Percentiles rank a stretch among this genome's conserved stretches.
Evolutionary conservation across 1,140 invertebrate genomes (phyloP).

Genomic region (Drosophila parabipectinata): DNA sequence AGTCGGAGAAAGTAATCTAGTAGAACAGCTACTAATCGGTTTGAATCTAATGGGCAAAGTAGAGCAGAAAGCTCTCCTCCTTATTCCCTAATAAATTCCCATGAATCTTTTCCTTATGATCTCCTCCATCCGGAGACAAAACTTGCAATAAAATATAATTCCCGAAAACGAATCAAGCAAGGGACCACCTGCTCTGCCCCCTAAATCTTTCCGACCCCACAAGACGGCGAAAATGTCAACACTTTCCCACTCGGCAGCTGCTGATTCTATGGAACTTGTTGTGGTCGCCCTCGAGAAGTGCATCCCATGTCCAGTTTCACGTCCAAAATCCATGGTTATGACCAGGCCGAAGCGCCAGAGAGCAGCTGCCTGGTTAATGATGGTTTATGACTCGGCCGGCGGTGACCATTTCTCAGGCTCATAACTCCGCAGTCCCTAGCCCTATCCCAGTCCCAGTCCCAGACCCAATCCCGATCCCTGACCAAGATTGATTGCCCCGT

Average conservation of each 20-base stretch:
- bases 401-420: slow-evolving; percentile 68
- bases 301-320: slow-evolving; percentile 31
- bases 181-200: slow-evolving; percentile 40
- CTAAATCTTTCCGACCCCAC: slow-evolving; percentile 54
- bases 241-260: slow-evolving; percentile 54
- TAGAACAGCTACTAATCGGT: slow-evolving; percentile 42
- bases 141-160: slow-evolving; percentile 71
- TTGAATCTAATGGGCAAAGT: slow-evolving; percentile 45
- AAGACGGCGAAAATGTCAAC: slow-evolving; percentile 66
- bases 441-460: slow-evolving; percentile 13
- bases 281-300: slow-evolving; percentile 44
- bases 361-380: slow-evolving; percentile 66
- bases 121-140: slow-evolving; percentile 29
- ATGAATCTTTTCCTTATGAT: slow-evolving; percentile 11
- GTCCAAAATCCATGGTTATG: slow-evolving; percentile 21
- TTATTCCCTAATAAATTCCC: slow-evolving; percentile 32
- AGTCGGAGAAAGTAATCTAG: not conserved
- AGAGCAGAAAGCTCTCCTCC: slow-evolving; percentile 46
- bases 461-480: slow-evolving; percentile 14
- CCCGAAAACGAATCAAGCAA: slow-evolving; percentile 46
- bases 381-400: slow-evolving; percentile 63
- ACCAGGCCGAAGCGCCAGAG: slow-evolving; percentile 26
- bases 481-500: slow-evolving; percentile 72
- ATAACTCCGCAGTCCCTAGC: slow-evolving; percentile 43
- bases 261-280: slow-evolving; percentile 71